Percentiles rank a stretch among this genome's conserved stretches.
Evolutionary conservation across 2,113 vertebrate genomes (phyloP).

Genomic region (Girardinichthys multiradiatus): DNA sequence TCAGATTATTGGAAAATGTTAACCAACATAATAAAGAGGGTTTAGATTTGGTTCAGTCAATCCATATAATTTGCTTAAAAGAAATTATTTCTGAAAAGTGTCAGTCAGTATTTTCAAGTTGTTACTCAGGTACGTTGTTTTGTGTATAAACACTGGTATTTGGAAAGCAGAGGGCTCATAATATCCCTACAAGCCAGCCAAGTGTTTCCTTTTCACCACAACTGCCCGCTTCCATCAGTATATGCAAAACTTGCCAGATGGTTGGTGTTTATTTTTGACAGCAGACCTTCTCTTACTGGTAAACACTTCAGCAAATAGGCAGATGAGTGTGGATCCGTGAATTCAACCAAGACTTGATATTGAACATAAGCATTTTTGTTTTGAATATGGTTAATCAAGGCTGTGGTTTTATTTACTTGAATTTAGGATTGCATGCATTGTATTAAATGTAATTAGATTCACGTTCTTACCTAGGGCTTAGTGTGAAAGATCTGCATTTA

Average conservation of each 20-base stretch:
- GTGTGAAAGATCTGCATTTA: too few relatives aligned
- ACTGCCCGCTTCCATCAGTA: slow-evolving; percentile 11
- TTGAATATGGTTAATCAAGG: not conserved
- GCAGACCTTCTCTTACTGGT: slow-evolving; percentile 19
- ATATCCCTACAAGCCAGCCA: slow-evolving; percentile 23
- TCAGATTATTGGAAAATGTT: not conserved
- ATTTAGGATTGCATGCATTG: not conserved
- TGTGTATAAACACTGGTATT: slow-evolving; percentile 27
- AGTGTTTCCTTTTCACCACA: slow-evolving; percentile 9
- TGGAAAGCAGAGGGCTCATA: slow-evolving; percentile 20
- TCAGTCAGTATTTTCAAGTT: slow-evolving; percentile 2
- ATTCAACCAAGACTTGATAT: not conserved
- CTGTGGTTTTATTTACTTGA: not conserved
- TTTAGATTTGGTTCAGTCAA: not conserved
- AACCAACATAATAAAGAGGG: slow-evolving; percentile 4
- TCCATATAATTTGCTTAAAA: not conserved
- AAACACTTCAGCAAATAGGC: slow-evolving; percentile 3
- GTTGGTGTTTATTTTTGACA: slow-evolving; percentile 25
- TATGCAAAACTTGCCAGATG: slow-evolving; percentile 33
- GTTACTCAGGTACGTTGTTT: slow-evolving; percentile 9
- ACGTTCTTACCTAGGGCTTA: too few relatives aligned
- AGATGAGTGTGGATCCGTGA: not conserved
- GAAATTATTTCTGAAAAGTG: slow-evolving; percentile 11
- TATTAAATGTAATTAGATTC: too few relatives aligned
- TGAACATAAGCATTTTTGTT: not conserved